These are phyloP conservation scores for Pitangus sulphuratus DNA, from an alignment of 2,797 vertebrate species.

Conservation along the genomic window DNA sequence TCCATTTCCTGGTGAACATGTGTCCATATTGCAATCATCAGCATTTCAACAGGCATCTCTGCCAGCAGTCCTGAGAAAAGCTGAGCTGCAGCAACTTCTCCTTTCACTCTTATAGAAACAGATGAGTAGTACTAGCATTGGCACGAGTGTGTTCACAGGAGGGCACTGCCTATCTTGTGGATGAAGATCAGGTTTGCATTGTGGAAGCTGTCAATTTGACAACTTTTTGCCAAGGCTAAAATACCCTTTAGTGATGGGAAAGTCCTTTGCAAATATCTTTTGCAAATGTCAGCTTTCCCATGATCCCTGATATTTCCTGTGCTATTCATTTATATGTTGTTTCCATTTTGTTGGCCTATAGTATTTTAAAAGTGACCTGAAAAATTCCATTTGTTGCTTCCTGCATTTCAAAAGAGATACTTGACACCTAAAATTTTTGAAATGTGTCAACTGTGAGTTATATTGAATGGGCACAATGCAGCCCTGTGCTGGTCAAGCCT, in stretches of 20 bases:
- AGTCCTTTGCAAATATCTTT: not conserved
- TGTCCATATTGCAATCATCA: slow-evolving; percentile 12
- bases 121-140: not conserved
- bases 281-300: not conserved
- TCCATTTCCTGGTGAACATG: slow-evolving; percentile 31
- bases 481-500: not conserved
- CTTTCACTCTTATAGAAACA: not conserved
- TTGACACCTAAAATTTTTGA: not conserved
- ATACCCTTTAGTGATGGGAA: not conserved
- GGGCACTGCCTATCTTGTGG: not conserved
- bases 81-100: not conserved
- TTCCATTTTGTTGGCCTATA: not conserved
- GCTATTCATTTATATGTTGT: not conserved
- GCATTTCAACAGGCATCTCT: not conserved
- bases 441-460: not conserved
- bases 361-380: not conserved
- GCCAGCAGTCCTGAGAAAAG: not conserved
- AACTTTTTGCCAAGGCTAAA: not conserved
- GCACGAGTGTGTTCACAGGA: not conserved
- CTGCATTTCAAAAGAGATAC: not conserved
- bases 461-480: not conserved
- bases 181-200: not conserved
- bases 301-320: not conserved
- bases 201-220: not conserved
- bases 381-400: not conserved